Evolutionary conservation across 1,140 invertebrate species (phyloP).

Genomic region (Adoxophyes honmai): DNA sequence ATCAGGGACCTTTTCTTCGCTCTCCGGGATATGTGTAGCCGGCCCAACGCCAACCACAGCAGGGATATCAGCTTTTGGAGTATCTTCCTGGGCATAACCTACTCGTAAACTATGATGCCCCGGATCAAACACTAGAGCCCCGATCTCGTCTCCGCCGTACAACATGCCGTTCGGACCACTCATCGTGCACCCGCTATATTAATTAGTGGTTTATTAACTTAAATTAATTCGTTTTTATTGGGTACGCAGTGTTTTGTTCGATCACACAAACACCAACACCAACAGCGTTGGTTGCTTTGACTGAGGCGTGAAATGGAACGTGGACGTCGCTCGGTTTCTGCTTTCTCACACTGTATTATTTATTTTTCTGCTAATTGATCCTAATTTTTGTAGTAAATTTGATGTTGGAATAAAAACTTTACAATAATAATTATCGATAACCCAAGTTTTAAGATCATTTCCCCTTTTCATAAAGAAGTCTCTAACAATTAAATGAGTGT

Average conservation of each 20-base stretch:
- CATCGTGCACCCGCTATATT: slow-evolving; percentile 33
- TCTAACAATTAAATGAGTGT: neutral
- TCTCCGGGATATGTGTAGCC: slow-evolving; percentile 77
- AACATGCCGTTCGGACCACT: slow-evolving; percentile 82
- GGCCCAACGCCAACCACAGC: slow-evolving; percentile 87
- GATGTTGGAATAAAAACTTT: too few relatives aligned
- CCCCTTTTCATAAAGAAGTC: too few relatives aligned
- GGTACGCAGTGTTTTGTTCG: slow-evolving; percentile 1
- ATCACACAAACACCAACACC: neutral
- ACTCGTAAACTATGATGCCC: slow-evolving; percentile 83
- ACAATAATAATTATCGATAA: too few relatives aligned
- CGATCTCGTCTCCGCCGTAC: slow-evolving; percentile 97
- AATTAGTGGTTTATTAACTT: neutral
- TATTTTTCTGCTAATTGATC: too few relatives aligned
- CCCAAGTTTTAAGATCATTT: too few relatives aligned
- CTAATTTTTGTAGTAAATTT: too few relatives aligned
- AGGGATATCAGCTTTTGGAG: slow-evolving; percentile 94
- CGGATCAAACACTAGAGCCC: slow-evolving; percentile 97
- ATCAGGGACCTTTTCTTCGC: slow-evolving; percentile 81
- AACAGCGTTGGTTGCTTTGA: neutral
- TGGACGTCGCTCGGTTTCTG: too few relatives aligned
- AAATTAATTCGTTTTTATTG: too few relatives aligned
- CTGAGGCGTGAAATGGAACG: too few relatives aligned
- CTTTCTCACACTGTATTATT: too few relatives aligned
- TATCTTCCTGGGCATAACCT: slow-evolving; percentile 95